phyloP scores from a whole-genome alignment of 1,140 invertebrate species.

The Hypsibius dujardini region DNA sequence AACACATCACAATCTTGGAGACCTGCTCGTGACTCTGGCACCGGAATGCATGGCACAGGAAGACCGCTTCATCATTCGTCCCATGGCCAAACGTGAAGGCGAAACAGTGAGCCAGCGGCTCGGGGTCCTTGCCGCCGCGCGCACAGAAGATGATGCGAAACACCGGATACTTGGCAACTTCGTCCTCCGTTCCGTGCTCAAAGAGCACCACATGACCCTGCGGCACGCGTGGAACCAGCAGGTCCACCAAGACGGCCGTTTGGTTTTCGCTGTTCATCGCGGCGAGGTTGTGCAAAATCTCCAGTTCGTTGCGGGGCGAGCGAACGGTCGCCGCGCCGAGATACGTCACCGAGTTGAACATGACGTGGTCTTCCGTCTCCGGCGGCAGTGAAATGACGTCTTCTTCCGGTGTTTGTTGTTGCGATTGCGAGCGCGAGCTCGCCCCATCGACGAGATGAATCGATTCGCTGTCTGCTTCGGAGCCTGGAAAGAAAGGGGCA shows the following conservation, averaged over 20 bases:
- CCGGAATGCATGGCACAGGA: constrained; percentile 89
- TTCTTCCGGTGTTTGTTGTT: not conserved
- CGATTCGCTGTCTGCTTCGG: no score
- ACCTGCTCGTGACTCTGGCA: constrained; percentile 72
- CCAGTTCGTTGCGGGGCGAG: constrained; percentile 76
- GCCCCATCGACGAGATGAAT: no score
- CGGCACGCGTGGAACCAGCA: constrained; percentile 72
- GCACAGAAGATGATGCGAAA: constrained; percentile 87
- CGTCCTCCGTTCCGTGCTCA: constrained; percentile 58
- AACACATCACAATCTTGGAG: constrained; percentile 34
- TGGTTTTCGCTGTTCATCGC: constrained; percentile 45
- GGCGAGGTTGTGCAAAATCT: constrained; percentile 83
- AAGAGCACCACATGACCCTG: constrained; percentile 52
- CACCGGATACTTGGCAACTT: constrained; percentile 74
- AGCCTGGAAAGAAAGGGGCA: no score
- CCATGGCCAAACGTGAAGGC: constrained; percentile 88
- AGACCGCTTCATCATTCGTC: constrained; percentile 66
- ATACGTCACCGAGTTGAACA: constrained; percentile 83
- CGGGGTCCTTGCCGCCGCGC: constrained; percentile 60
- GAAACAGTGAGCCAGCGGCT: constrained; percentile 60
- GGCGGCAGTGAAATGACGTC: not conserved
- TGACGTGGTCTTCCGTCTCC: constrained; percentile 53
- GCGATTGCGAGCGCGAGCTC: no score
- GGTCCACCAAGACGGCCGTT: constrained; percentile 44
- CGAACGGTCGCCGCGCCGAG: constrained; percentile 78